Conservation (phyloP, 2,888 invertebrate species). For the Drosophila rubida region DNA sequence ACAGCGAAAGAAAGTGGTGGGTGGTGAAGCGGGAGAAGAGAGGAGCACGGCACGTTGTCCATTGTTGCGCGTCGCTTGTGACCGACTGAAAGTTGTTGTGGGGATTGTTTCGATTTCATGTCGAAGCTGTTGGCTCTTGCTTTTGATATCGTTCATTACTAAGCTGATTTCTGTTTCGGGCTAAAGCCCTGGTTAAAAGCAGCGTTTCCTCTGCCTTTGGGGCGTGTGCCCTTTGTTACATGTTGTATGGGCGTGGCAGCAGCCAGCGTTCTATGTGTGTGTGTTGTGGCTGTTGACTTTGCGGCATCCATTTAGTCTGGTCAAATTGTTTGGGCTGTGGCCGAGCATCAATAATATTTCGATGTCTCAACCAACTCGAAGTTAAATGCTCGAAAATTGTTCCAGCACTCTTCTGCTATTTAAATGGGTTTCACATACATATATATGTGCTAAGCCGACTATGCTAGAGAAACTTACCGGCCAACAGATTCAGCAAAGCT, state of each 20-base stretch:
- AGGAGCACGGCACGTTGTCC: slow-evolving; percentile 18
- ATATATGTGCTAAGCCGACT: slow-evolving; percentile 16
- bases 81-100: slow-evolving; percentile 62
- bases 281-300: slow-evolving; percentile 35
- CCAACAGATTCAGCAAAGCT: slow-evolving; percentile 65
- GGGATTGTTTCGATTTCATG: slow-evolving; percentile 51
- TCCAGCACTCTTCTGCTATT: slow-evolving; percentile 30
- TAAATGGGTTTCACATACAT: slow-evolving; percentile 18
- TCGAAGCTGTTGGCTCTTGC: slow-evolving; percentile 64
- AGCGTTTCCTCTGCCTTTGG: slow-evolving; percentile 20
- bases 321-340: slow-evolving; percentile 75
- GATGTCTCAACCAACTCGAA: slow-evolving; percentile 39
- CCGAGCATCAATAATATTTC: slow-evolving; percentile 71
- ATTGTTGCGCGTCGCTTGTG: slow-evolving; percentile 62
- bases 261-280: too few relatives aligned
- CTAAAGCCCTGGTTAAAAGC: slow-evolving; percentile 27
- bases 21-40: not conserved
- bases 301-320: slow-evolving; percentile 46
- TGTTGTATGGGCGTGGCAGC: slow-evolving; percentile 54
- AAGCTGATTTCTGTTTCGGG: slow-evolving; percentile 67
- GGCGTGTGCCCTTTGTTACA: slow-evolving; percentile 30
- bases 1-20: not conserved
- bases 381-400: slow-evolving; percentile 49
- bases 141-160: slow-evolving; percentile 54
- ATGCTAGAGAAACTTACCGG: slow-evolving; percentile 62